These are phyloP conservation scores for Aurelia sp. DNA, from an alignment of 30 jellyfish, hydroid and myxozoan genomes.

Conservation along the genomic window DNA sequence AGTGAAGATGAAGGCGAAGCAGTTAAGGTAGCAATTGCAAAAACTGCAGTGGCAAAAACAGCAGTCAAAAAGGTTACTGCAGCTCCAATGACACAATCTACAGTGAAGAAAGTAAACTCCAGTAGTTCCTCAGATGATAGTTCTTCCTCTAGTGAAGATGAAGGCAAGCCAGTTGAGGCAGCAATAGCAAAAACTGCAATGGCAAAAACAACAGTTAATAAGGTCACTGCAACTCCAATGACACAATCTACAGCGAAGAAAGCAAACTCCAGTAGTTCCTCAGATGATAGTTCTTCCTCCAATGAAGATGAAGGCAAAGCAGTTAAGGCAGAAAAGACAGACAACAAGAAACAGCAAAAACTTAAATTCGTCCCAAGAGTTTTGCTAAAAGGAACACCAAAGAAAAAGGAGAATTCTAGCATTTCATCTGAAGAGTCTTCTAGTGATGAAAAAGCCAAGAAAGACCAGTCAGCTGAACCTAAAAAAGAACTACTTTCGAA, in stretches of 20 bases:
- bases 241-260: no score
- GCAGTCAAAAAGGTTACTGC: neutral
- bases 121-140: constrained; percentile 38
- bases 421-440: constrained; percentile 46
- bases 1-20: constrained; percentile 32
- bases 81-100: neutral
- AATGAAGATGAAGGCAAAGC: constrained; percentile 30
- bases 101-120: neutral
- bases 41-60: neutral
- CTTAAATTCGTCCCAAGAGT: neutral
- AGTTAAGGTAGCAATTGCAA: neutral
- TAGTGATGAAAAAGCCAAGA: constrained; percentile 43
- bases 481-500: neutral
- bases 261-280: constrained; percentile 30
- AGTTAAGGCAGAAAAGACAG: neutral
- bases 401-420: constrained; percentile 44
- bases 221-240: neutral
- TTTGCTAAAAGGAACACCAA: neutral
- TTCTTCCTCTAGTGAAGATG: constrained; percentile 39
- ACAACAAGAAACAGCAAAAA: neutral
- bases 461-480: neutral
- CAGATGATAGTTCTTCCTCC: constrained; percentile 14
- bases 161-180: neutral
- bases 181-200: neutral
- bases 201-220: neutral